Evolutionary conservation across 2,888 invertebrate species (phyloP), one percentile per base, ranked within the genome.

Genomic region (Drosophila setosimentum): DNA sequence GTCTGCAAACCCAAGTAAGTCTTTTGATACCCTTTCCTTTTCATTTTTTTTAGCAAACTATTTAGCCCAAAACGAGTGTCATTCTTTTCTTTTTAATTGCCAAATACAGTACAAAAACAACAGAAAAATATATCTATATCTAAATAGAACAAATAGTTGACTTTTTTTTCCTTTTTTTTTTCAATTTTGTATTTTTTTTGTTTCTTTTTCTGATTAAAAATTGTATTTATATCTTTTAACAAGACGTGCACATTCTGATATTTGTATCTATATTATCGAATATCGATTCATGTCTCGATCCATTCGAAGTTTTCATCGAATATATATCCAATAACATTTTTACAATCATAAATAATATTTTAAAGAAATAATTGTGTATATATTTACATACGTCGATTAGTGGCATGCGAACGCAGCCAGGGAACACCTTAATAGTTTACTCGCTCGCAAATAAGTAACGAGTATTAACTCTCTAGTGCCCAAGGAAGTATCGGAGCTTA

Each of bases 1-100:
- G 97, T 93, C 95, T 97, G 93, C 97, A 97, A 95, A 97, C 97
- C 94, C 97, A 97, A 97, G 97, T 97, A 97, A 95, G 95, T 95
- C 55, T 63, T 53, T 42, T 54, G 51, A 32, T 61, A 21, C 24
- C 24, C 49, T 13, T 27, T 33, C 24, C 7, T 45, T 24, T 1
- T 16, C n/a, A 42, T 21, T 3, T 35, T 4, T 27, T 30, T 7
- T 35, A 61, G 30, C 40, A 55, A 57, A 58, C 24, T 45, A 16
- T 16, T 16, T 24, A 24, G 24, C 24, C 45, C 45, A 16, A 24
- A 24, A 45, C 24, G 45, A 81, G 51, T 63, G 51, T 18, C 58
- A 51, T 62, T 68, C 30, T 33, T 49, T 58, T 62, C 29, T 53
- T 54, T 64, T 50, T 37, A 37, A 61, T 57, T 45, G 16, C 24